Evolutionary conservation across 1,140 invertebrate species (phyloP).

Genomic region (Caenorhabditis brenneri): DNA sequence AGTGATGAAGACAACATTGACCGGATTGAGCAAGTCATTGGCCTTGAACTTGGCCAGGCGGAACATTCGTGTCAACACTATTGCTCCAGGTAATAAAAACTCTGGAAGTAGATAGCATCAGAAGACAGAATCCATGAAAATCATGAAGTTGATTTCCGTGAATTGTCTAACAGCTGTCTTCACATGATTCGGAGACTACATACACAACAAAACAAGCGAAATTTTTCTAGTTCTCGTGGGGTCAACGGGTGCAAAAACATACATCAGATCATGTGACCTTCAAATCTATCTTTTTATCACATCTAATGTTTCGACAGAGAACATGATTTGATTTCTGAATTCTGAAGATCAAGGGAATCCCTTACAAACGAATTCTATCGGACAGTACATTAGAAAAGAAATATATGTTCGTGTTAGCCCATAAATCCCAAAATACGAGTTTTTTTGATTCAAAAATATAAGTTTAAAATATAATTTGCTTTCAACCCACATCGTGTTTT

Average conservation of each 20-base stretch:
- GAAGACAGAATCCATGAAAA: too few relatives aligned
- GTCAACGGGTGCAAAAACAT: background rate
- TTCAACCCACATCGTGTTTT: too few relatives aligned
- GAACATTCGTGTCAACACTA: constrained; percentile 81
- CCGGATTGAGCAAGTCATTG: constrained; percentile 86
- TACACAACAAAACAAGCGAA: background rate
- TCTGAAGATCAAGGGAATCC: background rate
- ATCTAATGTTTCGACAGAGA: background rate
- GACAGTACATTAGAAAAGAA: too few relatives aligned
- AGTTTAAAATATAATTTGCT: too few relatives aligned
- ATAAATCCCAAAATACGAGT: too few relatives aligned
- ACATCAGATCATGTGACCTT: background rate
- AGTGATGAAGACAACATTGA: constrained; percentile 88
- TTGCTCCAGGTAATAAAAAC: constrained; percentile 80
- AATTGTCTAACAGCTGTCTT: background rate
- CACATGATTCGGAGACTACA: too few relatives aligned
- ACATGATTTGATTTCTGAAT: background rate
- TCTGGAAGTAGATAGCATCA: too few relatives aligned
- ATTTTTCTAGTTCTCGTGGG: background rate
- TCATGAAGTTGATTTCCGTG: background rate
- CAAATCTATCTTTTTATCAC: background rate
- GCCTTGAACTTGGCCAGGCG: constrained; percentile 72
- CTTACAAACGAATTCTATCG: too few relatives aligned
- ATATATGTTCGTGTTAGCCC: too few relatives aligned
- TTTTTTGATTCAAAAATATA: too few relatives aligned